A percentile compares a stretch with the other conserved stretches of the same genome.
phyloP scores from a whole-genome alignment of 2,797 vertebrate genomes.

The Lindbergichthys nudifrons region DNA sequence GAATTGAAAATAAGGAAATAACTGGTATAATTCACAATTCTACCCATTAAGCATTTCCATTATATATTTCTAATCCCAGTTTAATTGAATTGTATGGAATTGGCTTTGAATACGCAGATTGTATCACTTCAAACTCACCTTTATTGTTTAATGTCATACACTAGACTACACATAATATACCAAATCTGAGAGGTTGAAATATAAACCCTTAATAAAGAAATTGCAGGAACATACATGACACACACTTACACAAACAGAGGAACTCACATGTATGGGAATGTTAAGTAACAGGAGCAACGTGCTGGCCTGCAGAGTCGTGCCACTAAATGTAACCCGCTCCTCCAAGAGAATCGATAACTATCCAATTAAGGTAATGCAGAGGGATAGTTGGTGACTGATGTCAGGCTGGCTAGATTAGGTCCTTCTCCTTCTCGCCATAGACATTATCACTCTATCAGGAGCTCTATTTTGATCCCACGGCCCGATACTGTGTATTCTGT shows the following conservation, averaged over 20 bases:
- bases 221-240: neutral
- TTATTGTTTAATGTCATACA: neutral
- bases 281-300: neutral
- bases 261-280: slow-evolving; percentile 3
- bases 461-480: slow-evolving; percentile 42
- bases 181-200: neutral
- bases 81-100: neutral
- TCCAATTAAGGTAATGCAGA: slow-evolving; percentile 61
- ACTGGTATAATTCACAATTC: neutral
- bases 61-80: neutral
- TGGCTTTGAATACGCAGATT: neutral
- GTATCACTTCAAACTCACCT: neutral
- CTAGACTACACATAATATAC: neutral
- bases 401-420: slow-evolving; percentile 43
- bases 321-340: neutral
- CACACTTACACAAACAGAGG: neutral
- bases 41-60: neutral
- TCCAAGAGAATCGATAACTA: slow-evolving; percentile 48
- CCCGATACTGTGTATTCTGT: slow-evolving; percentile 38
- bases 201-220: neutral
- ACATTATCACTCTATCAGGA: slow-evolving; percentile 45
- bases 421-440: slow-evolving; percentile 8
- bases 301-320: neutral
- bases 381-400: slow-evolving; percentile 36
- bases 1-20: neutral